Evolutionary conservation across 2,113 vertebrate species (phyloP).

Genomic region (Bubo bubo): DNA sequence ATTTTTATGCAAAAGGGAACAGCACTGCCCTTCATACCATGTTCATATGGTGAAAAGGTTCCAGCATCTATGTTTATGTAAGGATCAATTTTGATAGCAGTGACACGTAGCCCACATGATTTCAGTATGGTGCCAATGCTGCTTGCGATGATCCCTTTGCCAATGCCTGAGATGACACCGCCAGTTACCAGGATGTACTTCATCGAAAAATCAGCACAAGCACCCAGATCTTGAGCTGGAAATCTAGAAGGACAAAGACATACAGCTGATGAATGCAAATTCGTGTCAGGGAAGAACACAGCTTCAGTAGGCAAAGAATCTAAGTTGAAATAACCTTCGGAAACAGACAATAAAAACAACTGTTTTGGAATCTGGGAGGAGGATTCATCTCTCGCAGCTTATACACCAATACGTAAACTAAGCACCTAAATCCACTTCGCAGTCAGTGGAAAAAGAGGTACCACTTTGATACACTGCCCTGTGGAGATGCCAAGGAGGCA

Average conservation of each 20-base stretch:
- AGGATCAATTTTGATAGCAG: conserved; percentile 83
- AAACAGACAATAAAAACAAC: background rate
- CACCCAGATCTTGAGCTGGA: background rate
- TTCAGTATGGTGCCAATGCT: conserved; percentile 81
- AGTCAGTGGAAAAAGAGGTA: background rate
- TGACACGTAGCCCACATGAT: conserved; percentile 80
- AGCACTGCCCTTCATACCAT: conserved; percentile 63
- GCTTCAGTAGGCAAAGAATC: background rate
- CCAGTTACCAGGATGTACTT: conserved; percentile 83
- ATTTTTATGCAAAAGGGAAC: background rate
- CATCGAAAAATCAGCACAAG: conserved; percentile 63
- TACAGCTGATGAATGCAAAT: background rate
- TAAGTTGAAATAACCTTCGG: background rate
- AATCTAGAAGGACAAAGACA: conserved; percentile 49
- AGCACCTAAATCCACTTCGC: background rate
- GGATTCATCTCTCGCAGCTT: background rate
- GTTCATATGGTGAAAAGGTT: conserved; percentile 83
- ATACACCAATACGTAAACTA: rapidly evolving
- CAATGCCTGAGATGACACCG: conserved; percentile 82
- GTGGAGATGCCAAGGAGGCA: background rate
- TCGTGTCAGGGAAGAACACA: background rate
- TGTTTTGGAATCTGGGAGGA: background rate
- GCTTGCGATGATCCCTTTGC: conserved; percentile 84
- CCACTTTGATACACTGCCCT: background rate
- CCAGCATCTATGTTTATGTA: conserved; percentile 83